Evolutionary conservation across 2,888 invertebrate genomes (phyloP).

Genomic region (Tanytarsus gracilentus): DNA sequence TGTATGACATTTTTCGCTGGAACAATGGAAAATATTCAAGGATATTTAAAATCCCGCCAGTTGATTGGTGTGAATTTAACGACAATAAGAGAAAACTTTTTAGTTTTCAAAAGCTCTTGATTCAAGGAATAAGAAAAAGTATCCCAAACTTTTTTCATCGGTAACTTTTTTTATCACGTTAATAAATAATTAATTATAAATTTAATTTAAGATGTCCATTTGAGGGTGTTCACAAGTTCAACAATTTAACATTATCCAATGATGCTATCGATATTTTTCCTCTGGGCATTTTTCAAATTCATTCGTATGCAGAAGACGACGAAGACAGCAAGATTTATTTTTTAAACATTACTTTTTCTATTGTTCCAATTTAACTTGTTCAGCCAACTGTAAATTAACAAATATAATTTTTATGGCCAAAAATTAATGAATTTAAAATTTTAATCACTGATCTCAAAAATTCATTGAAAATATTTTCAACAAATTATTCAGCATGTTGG

Average conservation of each 20-base stretch:
- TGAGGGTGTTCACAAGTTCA: background rate
- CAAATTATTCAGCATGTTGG: no score
- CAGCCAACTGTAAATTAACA: no score
- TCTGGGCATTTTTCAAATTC: no score
- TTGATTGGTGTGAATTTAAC: background rate
- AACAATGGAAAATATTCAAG: background rate
- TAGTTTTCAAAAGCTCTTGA: background rate
- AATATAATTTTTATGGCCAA: no score
- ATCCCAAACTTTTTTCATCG: background rate
- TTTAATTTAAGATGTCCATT: no score
- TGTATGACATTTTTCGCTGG: background rate
- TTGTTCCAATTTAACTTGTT: background rate
- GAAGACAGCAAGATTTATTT: background rate
- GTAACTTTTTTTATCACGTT: no score
- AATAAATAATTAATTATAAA: no score
- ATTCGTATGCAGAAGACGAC: no score
- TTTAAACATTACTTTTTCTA: background rate
- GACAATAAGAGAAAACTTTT: background rate
- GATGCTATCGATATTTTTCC: background rate
- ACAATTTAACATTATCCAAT: background rate
- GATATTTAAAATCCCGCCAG: background rate
- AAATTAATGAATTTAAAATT: no score
- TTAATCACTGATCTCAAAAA: no score
- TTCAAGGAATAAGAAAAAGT: background rate
- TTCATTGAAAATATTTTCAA: no score